phyloP scores from a whole-genome alignment of 2,113 vertebrate genomes.

The Scatophagus argus region DNA sequence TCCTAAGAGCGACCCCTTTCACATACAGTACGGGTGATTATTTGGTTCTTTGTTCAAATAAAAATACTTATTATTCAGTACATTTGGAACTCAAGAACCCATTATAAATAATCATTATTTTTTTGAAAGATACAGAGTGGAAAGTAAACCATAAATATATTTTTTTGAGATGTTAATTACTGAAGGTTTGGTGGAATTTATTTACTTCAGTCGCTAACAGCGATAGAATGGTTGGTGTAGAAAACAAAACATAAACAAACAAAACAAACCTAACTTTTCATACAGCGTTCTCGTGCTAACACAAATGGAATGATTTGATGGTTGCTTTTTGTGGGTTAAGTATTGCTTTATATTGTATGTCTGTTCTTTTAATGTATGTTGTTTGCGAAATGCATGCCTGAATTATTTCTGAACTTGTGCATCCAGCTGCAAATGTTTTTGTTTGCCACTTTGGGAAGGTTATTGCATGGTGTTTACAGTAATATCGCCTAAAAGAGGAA shows the following conservation, averaged over 20 bases:
- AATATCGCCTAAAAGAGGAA: neutral
- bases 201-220: neutral
- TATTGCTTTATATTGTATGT: neutral
- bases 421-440: neutral
- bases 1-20: neutral
- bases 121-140: neutral
- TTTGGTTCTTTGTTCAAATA: neutral
- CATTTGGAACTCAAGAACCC: neutral
- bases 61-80: neutral
- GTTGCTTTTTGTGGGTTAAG: neutral
- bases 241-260: neutral
- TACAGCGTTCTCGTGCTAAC: neutral
- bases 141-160: neutral
- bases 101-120: neutral
- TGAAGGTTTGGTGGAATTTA: neutral
- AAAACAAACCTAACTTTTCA: conserved; percentile 9
- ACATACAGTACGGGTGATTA: neutral
- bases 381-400: neutral
- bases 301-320: neutral
- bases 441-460: neutral
- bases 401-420: neutral
- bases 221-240: neutral
- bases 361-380: neutral
- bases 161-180: neutral
- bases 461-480: neutral